Evolutionary conservation across 1,140 invertebrate species (phyloP).

Genomic region (Heliconius nattereri): DNA sequence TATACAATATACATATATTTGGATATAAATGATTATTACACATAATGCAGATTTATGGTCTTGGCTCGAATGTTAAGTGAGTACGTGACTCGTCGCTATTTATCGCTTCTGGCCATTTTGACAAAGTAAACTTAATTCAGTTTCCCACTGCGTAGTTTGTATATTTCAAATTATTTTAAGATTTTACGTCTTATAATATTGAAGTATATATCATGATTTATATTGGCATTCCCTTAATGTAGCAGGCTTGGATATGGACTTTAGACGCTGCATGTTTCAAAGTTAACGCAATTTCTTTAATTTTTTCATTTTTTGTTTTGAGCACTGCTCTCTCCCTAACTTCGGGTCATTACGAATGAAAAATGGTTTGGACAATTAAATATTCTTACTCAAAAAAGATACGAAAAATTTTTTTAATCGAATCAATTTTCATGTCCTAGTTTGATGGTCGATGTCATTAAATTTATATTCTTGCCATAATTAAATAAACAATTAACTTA

Average conservation of each 20-base stretch:
- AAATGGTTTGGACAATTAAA: too few relatives aligned
- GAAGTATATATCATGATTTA: neutral
- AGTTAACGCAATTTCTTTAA: neutral
- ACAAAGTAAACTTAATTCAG: slow-evolving; percentile 36
- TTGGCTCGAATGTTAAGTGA: slow-evolving; percentile 42
- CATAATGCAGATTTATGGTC: slow-evolving; percentile 35
- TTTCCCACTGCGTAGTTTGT: slow-evolving; percentile 45
- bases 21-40: slow-evolving; percentile 8
- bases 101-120: slow-evolving; percentile 39
- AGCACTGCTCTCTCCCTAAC: too few relatives aligned
- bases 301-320: too few relatives aligned
- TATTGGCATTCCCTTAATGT: neutral
- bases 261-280: neutral
- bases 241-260: too few relatives aligned
- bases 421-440: neutral
- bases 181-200: slow-evolving; percentile 27
- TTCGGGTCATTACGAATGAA: too few relatives aligned
- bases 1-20: neutral
- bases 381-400: too few relatives aligned
- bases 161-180: slow-evolving; percentile 20
- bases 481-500: neutral
- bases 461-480: neutral
- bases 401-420: neutral
- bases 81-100: slow-evolving; percentile 35
- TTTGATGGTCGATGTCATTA: neutral